Conservation (phyloP, 2,888 invertebrate genomes). For the Leptopilina drosophilae region DNA sequence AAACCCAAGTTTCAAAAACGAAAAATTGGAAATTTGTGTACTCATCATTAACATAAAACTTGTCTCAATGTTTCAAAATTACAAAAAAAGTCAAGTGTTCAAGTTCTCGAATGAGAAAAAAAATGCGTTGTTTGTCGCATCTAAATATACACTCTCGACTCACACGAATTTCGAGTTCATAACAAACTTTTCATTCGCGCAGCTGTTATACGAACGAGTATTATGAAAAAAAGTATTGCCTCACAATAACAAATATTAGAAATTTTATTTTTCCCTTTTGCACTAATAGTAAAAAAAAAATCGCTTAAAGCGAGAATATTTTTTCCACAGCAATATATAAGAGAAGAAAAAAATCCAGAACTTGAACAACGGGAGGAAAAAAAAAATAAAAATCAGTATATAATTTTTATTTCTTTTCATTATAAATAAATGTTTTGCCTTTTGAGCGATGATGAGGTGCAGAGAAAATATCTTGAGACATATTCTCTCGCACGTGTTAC, state of each 20-base stretch:
- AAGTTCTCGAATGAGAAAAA: not conserved
- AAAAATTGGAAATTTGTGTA: too few relatives aligned
- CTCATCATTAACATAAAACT: too few relatives aligned
- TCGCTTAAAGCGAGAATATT: too few relatives aligned
- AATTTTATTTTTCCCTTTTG: not conserved
- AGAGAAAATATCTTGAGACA: constrained; percentile 18
- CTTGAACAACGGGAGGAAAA: not conserved
- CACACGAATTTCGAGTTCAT: constrained; percentile 1
- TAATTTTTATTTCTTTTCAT: too few relatives aligned
- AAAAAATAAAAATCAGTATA: not conserved
- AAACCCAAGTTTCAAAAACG: too few relatives aligned
- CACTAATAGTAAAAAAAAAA: too few relatives aligned
- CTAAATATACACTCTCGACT: not conserved
- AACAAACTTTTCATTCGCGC: constrained; percentile 6
- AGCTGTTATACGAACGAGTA: not conserved
- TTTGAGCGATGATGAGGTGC: not conserved
- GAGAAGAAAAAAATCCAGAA: not conserved
- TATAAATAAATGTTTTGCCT: too few relatives aligned
- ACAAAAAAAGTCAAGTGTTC: not conserved
- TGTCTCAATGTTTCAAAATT: not conserved
- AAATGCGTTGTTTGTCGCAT: constrained; percentile 5
- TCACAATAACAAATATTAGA: not conserved
- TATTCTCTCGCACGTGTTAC: constrained; percentile 31
- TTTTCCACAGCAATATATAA: too few relatives aligned
- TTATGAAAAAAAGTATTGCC: constrained; percentile 1